phyloP scores from a whole-genome alignment of 2,797 vertebrate genomes.

The Sciurus vulgaris region DNA sequence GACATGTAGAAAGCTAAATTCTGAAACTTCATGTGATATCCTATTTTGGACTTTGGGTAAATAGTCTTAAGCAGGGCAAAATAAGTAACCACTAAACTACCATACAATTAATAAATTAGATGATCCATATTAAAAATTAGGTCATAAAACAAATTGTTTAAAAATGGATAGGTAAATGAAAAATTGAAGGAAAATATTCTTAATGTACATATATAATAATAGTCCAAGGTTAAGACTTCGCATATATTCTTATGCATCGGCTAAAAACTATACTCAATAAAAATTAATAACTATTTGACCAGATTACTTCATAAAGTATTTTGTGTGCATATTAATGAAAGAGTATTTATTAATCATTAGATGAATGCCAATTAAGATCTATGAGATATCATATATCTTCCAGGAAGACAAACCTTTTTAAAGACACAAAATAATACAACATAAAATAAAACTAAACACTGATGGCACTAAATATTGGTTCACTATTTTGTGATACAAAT shows the following conservation, averaged over 20 bases:
- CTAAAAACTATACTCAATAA: neutral
- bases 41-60: neutral
- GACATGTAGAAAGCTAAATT: neutral
- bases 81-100: too few relatives aligned
- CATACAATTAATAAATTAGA: neutral
- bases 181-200: neutral
- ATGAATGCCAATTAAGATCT: neutral
- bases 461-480: neutral
- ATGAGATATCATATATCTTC: neutral
- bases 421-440: neutral
- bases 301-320: neutral
- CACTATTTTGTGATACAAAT: neutral
- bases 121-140: neutral
- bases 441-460: neutral
- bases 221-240: too few relatives aligned
- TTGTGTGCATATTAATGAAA: neutral
- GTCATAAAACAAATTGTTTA: neutral
- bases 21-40: neutral
- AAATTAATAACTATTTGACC: neutral
- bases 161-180: neutral
- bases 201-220: neutral
- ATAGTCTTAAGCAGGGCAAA: neutral
- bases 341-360: neutral
- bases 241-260: neutral
- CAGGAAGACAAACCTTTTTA: neutral